phyloP scores from a whole-genome alignment of 2,888 invertebrate species.

The Philaethria dido region DNA sequence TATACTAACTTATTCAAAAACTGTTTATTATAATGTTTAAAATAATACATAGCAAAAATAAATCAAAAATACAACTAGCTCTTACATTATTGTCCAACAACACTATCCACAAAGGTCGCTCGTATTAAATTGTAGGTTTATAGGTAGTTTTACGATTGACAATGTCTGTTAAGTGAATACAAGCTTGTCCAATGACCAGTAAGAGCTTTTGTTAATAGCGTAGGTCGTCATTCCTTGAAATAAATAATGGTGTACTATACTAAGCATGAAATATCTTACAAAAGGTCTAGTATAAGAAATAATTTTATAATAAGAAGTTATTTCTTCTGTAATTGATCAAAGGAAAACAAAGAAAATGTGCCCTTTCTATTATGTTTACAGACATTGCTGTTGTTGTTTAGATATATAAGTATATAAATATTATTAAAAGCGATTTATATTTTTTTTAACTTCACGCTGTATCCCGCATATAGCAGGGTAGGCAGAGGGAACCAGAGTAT shows the following conservation, averaged over 20 bases:
- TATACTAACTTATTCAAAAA: background rate
- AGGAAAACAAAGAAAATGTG: background rate
- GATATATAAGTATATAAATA: too few species aligned
- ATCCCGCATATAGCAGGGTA: too few species aligned
- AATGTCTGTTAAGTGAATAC: background rate
- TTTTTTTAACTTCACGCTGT: too few species aligned
- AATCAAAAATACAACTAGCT: background rate
- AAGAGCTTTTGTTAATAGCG: conserved; percentile 5
- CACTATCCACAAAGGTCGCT: background rate
- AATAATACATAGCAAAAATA: background rate
- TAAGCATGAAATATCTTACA: background rate
- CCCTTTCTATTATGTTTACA: background rate
- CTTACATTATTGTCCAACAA: background rate
- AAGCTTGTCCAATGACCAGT: conserved; percentile 3
- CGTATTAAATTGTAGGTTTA: conserved; percentile 7
- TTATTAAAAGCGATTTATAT: too few species aligned
- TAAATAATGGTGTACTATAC: background rate
- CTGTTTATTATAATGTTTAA: background rate
- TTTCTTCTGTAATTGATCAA: background rate
- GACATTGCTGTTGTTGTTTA: too few species aligned
- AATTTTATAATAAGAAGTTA: background rate
- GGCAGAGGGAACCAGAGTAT: too few species aligned
- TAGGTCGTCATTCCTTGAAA: background rate
- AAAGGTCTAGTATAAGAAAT: background rate
- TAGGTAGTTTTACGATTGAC: background rate